Evolutionary conservation across 2,888 invertebrate species (phyloP), one percentile per base, ranked within the genome.

Genomic region (Andrena marginata): DNA sequence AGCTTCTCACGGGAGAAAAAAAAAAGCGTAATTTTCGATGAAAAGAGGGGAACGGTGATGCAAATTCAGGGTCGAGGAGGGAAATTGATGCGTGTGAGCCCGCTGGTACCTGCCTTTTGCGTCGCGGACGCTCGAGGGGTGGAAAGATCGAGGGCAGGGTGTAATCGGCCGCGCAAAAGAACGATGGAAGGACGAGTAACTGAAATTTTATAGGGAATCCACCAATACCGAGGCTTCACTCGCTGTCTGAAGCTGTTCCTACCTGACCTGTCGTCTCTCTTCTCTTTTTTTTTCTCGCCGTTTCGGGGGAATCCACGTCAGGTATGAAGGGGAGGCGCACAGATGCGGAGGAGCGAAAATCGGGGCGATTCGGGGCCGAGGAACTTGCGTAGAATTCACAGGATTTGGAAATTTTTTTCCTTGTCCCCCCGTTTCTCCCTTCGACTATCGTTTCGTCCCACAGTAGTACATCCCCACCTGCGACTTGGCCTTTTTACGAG

Each of bases 201-300:
- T 90, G 90, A 93, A 93, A 92, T 93, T 93, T 93, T 91, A 92
- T 91, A 91, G 90, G 85, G 89, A 91, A 89, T 92, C 87, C 79
- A 67, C 85, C 88, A 87, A 89, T 88, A 72, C 23, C 23, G 78
- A 75, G 35, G 74, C 78, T 72, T 72, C 76, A 4, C 68, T 60
- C 56, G 49, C 33, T 71, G 78, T 84, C 72, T 69, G 16, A 23
- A 69, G 76, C 60, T 73, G 69, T 71, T 82, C 56, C 91, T 93
- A 92, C 93, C 93, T 93, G 93, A 90, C 90, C 90, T 85, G 82
- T 85, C 85, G 85, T 70, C 60, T 78, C 81, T 88, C 33, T 69
- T 56, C 60, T 77, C 77, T 86, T 90, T 92, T 90, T 92, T 92
- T 93, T 93, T 91, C 92, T 88, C 84, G 89, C 29, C 73, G 81